Evolutionary conservation across 2,888 invertebrate genomes (phyloP), one percentile per base, ranked within the genome.

Genomic region (Epinotia ramella): DNA sequence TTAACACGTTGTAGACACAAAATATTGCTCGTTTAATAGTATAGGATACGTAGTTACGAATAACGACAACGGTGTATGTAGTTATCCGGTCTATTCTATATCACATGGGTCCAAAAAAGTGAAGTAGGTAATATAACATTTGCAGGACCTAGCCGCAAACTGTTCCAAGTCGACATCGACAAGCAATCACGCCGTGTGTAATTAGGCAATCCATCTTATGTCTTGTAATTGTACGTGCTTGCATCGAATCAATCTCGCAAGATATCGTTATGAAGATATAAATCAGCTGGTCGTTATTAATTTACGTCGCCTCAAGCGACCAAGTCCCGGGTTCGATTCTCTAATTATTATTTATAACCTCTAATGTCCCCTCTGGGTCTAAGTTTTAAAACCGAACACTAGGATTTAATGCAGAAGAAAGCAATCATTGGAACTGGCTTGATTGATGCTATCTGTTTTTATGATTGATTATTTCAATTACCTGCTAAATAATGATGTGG

Each of bases 301-400:
- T 89, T 88, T 85, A 81, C 84, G 77, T 78, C 56, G 89, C 89
- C 90, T 77, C 78, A 70, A 82, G 90, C 86, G 86, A 89, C 88
- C 84, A 79, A 83, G 84, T 80, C 79, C 84, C 79, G 87, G 86
- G 89, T 85, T 88, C 89, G 80, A 85, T 82, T 81, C 83, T 81
- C 85, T 90, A 90, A 92, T 91, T 90, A 91, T 91, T 88, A 90
- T 91, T 91, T 90, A 91, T 88, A 85, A 71, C 81, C 83, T 84
- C 84, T 89, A 87, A 87, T 88, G 85, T 85, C 76, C 87, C 88
- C 84, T 69, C 77, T 73, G 88, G 86, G 83, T 73, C 69, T 81
- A 86, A 86, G 86, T 86, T 49, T 57, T 69, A 73, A 67, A 73
- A 69, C 57, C 53, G 68, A 59, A 70, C 76, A 76, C 72, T 73